Evolutionary conservation across 2,797 vertebrate species (phyloP).

Genomic region (Manis crassicaudata): DNA sequence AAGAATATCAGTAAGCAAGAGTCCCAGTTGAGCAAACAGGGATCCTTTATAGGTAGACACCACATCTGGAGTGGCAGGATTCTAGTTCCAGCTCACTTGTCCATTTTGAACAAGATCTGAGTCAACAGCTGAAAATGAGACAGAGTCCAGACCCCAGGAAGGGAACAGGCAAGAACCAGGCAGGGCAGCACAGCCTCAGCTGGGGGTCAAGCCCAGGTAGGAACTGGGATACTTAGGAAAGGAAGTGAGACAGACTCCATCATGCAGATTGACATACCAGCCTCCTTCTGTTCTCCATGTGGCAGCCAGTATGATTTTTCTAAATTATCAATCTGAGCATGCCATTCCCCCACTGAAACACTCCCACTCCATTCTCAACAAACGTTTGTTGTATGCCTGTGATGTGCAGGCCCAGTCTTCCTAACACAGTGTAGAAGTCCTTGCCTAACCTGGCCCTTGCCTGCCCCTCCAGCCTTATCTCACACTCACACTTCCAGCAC

Average conservation of each 20-base stretch:
- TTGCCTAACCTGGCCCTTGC: neutral
- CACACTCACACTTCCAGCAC: neutral
- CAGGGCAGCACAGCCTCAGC: neutral
- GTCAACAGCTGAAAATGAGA: neutral
- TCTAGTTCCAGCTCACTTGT: neutral
- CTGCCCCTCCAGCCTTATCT: neutral
- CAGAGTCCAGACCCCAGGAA: neutral
- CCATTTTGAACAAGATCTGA: neutral
- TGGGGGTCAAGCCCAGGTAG: neutral
- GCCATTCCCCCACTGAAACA: neutral
- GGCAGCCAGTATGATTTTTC: neutral
- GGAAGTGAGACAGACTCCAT: neutral
- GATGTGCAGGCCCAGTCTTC: neutral
- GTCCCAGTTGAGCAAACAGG: neutral
- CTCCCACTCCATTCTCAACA: slow-evolving; percentile 50
- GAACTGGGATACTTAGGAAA: neutral
- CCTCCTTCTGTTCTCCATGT: neutral
- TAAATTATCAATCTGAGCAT: slow-evolving; percentile 48
- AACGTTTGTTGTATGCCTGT: neutral
- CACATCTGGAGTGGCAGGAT: neutral
- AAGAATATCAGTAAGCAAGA: neutral
- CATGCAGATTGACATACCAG: neutral
- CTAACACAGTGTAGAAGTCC: neutral
- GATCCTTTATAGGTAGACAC: neutral
- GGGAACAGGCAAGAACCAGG: neutral